Percentiles rank a stretch among this genome's conserved stretches.
Evolutionary conservation across 2,888 invertebrate species (phyloP).

Genomic region (Teleiodes luculella): DNA sequence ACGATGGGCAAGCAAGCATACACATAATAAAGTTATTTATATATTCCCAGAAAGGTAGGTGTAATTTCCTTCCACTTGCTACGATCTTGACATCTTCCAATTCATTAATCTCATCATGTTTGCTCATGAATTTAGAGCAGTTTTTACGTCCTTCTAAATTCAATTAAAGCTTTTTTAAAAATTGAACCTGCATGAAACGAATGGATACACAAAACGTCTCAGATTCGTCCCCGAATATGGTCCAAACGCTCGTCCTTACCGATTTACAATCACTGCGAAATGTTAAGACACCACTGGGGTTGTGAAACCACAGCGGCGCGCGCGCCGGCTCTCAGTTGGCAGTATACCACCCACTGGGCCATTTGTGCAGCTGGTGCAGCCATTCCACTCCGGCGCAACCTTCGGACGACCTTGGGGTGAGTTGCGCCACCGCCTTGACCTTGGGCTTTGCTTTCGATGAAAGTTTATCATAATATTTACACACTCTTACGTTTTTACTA

Average conservation of each 20-base stretch:
- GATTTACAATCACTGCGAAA: constrained; percentile 53
- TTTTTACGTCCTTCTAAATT: neutral
- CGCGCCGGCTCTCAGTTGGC: constrained; percentile 52
- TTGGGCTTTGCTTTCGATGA: constrained; percentile 24
- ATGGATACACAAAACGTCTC: neutral
- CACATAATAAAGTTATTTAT: too few species aligned
- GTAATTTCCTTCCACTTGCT: too few species aligned
- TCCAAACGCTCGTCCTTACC: constrained; percentile 37
- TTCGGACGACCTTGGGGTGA: constrained; percentile 61
- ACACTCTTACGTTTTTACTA: too few species aligned
- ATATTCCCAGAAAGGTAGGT: too few species aligned
- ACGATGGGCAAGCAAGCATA: too few species aligned
- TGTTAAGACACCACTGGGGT: constrained; percentile 63
- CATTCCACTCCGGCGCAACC: constrained; percentile 54
- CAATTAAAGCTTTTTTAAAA: too few species aligned
- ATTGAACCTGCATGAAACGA: too few species aligned
- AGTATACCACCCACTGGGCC: constrained; percentile 53
- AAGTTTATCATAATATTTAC: constrained; percentile 7
- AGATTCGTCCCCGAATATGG: neutral
- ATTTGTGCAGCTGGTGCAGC: constrained; percentile 51
- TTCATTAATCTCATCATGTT: too few species aligned
- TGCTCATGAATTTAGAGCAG: too few species aligned
- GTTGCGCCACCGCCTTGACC: constrained; percentile 59
- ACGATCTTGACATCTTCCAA: too few species aligned
- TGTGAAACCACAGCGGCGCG: constrained; percentile 53